A percentile compares a stretch with the other conserved stretches of the same genome.
Evolutionary conservation across 2,797 vertebrate species (phyloP).

Genomic region (Hippopotamyrus pictus): DNA sequence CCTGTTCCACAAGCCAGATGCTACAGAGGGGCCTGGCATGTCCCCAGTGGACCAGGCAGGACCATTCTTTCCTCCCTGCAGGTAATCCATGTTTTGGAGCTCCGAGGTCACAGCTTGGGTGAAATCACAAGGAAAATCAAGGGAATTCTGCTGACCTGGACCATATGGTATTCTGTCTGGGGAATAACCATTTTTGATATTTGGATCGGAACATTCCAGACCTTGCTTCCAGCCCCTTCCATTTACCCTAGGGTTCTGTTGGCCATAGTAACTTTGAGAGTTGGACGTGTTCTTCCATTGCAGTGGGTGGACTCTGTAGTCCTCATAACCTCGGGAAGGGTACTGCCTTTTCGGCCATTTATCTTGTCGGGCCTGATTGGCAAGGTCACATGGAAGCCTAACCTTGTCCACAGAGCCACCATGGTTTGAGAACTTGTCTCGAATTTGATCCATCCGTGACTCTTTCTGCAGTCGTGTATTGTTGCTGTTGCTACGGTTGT

Average conservation of each 20-base stretch:
- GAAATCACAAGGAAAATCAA: constrained; percentile 37
- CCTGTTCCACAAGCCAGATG: neutral
- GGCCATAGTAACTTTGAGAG: neutral
- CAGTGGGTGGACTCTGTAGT: constrained; percentile 18
- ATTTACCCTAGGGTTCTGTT: constrained; percentile 27
- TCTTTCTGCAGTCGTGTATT: constrained; percentile 20
- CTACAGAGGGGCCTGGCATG: neutral
- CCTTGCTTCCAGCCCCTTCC: constrained; percentile 23
- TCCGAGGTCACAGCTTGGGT: constrained; percentile 27
- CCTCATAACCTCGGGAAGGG: constrained; percentile 22
- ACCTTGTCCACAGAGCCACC: constrained; percentile 22
- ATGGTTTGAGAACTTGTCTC: constrained; percentile 29
- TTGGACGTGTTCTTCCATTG: constrained; percentile 23
- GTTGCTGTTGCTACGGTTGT: constrained; percentile 18
- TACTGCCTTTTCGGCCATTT: constrained; percentile 40
- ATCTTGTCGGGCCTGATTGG: neutral
- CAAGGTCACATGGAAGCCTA: constrained; percentile 16
- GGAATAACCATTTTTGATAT: constrained; percentile 22
- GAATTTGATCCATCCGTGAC: constrained; percentile 28
- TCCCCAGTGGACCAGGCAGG: constrained; percentile 34
- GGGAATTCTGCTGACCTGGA: constrained; percentile 4
- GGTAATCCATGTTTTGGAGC: constrained; percentile 31
- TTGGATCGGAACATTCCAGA: neutral
- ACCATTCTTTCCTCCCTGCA: neutral
- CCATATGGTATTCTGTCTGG: constrained; percentile 27